Evolutionary conservation across 2,113 vertebrate species (phyloP).

Genomic region (Tragelaphus scriptus): DNA sequence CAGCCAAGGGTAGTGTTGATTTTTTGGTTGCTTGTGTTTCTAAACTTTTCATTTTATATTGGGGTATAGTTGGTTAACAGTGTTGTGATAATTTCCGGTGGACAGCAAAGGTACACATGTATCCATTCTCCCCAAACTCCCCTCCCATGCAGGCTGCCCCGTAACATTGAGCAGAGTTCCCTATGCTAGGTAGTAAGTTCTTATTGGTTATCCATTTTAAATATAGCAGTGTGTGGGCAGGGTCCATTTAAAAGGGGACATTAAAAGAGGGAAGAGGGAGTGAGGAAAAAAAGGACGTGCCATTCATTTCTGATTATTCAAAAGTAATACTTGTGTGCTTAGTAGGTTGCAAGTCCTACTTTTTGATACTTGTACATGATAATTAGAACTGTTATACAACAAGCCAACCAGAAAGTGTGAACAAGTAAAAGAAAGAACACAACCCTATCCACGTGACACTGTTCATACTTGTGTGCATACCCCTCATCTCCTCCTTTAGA

Average conservation of each 20-base stretch:
- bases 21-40: neutral
- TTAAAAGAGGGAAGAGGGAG: neutral
- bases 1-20: neutral
- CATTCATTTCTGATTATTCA: neutral
- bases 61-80: neutral
- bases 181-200: neutral
- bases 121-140: neutral
- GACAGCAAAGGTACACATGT: neutral
- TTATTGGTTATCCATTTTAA: neutral
- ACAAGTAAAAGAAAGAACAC: neutral
- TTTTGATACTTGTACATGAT: neutral
- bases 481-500: neutral
- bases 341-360: neutral
- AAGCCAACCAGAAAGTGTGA: neutral
- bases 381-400: neutral
- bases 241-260: neutral
- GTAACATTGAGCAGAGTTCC: neutral
- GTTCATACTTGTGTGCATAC: accelerated
- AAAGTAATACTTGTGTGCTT: neutral
- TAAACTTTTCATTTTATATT: neutral
- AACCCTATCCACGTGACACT: accelerated
- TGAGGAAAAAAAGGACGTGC: neutral
- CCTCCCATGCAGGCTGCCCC: neutral
- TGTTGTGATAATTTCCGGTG: neutral
- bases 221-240: neutral